Conservation (phyloP, 2,797 vertebrate species). For the Sylvilagus floridanus region DNA sequence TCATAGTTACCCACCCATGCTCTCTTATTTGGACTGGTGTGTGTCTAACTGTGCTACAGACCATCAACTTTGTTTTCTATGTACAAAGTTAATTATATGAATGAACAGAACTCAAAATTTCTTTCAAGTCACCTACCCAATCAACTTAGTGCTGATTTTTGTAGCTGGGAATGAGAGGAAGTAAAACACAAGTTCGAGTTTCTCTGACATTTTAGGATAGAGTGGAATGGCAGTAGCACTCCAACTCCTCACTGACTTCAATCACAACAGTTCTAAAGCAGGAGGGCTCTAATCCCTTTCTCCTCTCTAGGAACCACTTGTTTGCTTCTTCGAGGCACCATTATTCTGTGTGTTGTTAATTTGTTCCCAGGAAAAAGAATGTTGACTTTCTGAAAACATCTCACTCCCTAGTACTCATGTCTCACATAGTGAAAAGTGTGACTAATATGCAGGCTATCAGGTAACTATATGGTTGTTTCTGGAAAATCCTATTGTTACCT, state of each 20-base stretch:
- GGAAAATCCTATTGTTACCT: background rate
- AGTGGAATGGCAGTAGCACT: background rate
- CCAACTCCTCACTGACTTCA: background rate
- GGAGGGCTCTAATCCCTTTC: background rate
- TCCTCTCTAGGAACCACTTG: background rate
- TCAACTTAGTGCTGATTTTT: background rate
- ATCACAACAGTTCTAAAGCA: constrained; percentile 1
- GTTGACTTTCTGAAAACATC: background rate
- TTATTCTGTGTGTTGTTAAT: background rate
- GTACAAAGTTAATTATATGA: background rate
- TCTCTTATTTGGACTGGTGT: background rate
- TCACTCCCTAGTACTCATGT: background rate
- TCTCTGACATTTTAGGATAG: background rate
- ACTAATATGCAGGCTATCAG: background rate
- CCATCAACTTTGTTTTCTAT: background rate
- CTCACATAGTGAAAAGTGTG: background rate
- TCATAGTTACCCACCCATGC: background rate
- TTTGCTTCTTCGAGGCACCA: background rate
- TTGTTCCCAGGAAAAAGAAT: constrained; percentile 1
- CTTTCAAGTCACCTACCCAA: background rate
- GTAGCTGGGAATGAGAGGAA: background rate
- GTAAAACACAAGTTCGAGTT: background rate
- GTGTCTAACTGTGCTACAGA: background rate
- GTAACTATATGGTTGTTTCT: background rate
- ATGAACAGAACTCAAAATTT: background rate